Conservation (phyloP, 2,113 vertebrate genomes). For the Seriola aureovittata region DNA sequence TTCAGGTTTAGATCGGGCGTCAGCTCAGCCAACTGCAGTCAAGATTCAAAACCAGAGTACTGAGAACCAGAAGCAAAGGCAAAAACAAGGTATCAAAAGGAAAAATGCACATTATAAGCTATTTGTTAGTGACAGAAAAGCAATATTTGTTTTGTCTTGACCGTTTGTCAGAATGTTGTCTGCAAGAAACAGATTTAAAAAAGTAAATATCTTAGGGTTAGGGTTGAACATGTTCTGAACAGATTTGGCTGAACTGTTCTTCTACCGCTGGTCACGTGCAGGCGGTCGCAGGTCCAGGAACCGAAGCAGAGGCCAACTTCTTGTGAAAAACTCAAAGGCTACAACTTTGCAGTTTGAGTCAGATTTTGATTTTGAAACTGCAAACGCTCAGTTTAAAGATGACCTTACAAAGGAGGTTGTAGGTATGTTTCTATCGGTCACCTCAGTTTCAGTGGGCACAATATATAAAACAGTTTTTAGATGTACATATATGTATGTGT, state of each 20-base stretch:
- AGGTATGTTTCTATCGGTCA: constrained; percentile 78
- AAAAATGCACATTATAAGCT: not conserved
- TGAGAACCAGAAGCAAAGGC: constrained; percentile 87
- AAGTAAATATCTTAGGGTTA: not conserved
- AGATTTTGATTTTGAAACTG: constrained; percentile 98
- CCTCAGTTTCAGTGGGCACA: not conserved
- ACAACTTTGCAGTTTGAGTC: constrained; percentile 95
- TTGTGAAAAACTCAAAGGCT: constrained; percentile 88
- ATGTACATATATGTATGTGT: fast-evolving
- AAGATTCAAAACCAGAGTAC: constrained; percentile 47
- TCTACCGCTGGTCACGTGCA: constrained; percentile 54
- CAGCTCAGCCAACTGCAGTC: constrained; percentile 27
- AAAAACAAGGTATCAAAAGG: constrained; percentile 87
- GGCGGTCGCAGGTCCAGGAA: constrained; percentile 92
- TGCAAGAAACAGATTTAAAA: not conserved
- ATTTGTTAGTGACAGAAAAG: not conserved
- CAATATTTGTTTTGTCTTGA: not conserved
- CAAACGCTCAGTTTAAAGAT: constrained; percentile 96
- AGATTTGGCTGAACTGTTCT: not conserved
- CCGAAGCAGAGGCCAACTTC: constrained; percentile 92
- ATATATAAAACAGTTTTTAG: not conserved
- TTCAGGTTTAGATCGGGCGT: constrained; percentile 42
- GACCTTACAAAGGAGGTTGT: constrained; percentile 92
- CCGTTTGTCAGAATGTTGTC: not conserved
- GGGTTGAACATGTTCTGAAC: no score